Evolutionary conservation across 2,113 vertebrate species (phyloP).

Genomic region (Thinocorus orbignyianus): DNA sequence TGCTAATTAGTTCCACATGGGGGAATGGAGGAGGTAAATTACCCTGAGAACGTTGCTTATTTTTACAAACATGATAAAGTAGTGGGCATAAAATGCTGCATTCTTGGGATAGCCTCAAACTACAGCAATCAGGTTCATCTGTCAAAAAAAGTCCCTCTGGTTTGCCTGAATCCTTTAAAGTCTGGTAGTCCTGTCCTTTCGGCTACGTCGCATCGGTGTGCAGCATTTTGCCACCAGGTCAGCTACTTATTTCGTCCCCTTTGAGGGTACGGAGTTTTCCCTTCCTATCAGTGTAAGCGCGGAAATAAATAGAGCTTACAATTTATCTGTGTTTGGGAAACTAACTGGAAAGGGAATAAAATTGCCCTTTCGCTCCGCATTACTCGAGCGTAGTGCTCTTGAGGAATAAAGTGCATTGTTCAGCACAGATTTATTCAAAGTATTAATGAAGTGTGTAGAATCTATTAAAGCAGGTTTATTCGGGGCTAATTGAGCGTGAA

Average conservation of each 20-base stretch:
- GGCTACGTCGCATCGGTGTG: background rate
- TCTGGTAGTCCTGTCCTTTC: background rate
- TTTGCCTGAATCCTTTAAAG: background rate
- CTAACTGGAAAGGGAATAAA: conserved; percentile 18
- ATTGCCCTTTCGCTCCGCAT: background rate
- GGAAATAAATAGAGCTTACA: background rate
- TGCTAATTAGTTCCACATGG: conserved; percentile 68
- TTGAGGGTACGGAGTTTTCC: background rate
- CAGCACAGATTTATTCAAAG: conserved; percentile 1
- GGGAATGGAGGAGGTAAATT: conserved; percentile 52
- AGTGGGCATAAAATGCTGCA: conserved; percentile 7
- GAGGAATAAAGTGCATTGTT: conserved; percentile 16
- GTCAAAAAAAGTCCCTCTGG: background rate
- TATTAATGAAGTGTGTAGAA: conserved; percentile 74
- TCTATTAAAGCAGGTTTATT: conserved; percentile 74
- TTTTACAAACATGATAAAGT: conserved; percentile 61
- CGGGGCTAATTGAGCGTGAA: conserved; percentile 74
- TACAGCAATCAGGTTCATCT: conserved; percentile 26
- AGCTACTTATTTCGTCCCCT: background rate
- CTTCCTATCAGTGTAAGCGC: background rate
- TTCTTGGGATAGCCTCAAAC: conserved; percentile 11
- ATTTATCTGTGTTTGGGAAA: background rate
- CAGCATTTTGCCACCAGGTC: background rate
- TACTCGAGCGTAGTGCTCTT: background rate
- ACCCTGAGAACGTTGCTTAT: conserved; percentile 42